These are phyloP conservation scores for Pelodytes ibericus DNA, from an alignment of 2,797 vertebrate species.

Conservation along the genomic window DNA sequence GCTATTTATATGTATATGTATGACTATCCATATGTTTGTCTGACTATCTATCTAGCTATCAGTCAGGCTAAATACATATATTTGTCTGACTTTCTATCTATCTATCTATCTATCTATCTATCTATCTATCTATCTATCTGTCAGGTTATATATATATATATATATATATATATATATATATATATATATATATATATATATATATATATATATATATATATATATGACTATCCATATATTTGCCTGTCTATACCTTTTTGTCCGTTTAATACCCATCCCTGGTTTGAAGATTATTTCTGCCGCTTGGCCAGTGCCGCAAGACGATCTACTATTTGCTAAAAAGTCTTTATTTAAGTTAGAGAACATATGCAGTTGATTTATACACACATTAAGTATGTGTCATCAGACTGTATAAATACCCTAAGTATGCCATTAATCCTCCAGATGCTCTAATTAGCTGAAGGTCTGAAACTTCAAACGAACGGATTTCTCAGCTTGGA, in stretches of 20 bases:
- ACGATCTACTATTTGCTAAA: neutral
- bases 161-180: too few species aligned
- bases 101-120: slow-evolving; percentile 40
- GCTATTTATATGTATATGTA: too few species aligned
- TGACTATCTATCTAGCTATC: slow-evolving; percentile 11
- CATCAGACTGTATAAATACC: slow-evolving; percentile 36
- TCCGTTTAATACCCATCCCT: too few species aligned
- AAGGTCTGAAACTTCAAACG: slow-evolving; percentile 51
- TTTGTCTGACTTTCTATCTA: slow-evolving; percentile 24
- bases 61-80: neutral
- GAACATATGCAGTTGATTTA: slow-evolving; percentile 26
- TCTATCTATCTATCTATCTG: slow-evolving; percentile 21
- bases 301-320: neutral
- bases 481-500: slow-evolving; percentile 20
- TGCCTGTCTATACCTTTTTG: too few species aligned
- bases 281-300: neutral
- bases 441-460: slow-evolving; percentile 49
- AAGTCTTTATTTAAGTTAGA: neutral
- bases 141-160: neutral
- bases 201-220: too few species aligned
- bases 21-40: neutral
- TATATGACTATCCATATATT: too few species aligned
- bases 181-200: too few species aligned
- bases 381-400: slow-evolving; percentile 33
- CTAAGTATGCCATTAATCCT: slow-evolving; percentile 46